Evolutionary conservation across 2,888 invertebrate species (phyloP).

Genomic region (Hydraecia micacea): DNA sequence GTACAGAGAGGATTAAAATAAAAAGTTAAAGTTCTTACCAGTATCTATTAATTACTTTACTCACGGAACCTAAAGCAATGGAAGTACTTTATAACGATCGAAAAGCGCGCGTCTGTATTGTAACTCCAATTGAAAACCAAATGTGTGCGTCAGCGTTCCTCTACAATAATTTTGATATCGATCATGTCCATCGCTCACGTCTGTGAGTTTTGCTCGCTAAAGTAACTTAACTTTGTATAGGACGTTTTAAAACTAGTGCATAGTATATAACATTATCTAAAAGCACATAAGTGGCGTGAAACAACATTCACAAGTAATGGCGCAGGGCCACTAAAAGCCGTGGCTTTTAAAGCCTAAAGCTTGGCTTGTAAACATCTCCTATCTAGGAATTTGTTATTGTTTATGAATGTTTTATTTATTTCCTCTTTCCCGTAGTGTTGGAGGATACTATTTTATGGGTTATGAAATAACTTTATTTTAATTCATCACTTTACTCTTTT

Average conservation of each 20-base stretch:
- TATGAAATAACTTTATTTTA: neutral
- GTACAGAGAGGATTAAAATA: too few relatives aligned
- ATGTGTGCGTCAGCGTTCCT: too few relatives aligned
- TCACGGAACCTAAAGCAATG: too few relatives aligned
- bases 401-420: slow-evolving; percentile 9
- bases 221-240: too few relatives aligned
- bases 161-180: too few relatives aligned
- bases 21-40: too few relatives aligned
- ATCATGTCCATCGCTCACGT: too few relatives aligned
- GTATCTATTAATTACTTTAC: too few relatives aligned
- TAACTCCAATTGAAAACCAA: too few relatives aligned
- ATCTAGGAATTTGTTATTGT: slow-evolving; percentile 17
- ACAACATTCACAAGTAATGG: slow-evolving; percentile 22
- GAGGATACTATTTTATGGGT: neutral
- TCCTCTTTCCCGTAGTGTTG: neutral
- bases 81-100: too few relatives aligned
- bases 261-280: slow-evolving; percentile 3
- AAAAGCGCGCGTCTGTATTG: too few relatives aligned
- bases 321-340: slow-evolving; percentile 19
- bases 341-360: slow-evolving; percentile 11
- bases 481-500: neutral
- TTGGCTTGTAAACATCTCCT: slow-evolving; percentile 13
- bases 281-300: slow-evolving; percentile 17
- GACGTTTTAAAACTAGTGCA: neutral
- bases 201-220: neutral